Evolutionary conservation across 2,113 vertebrate species (phyloP), one percentile per base, ranked within the genome.

Genomic region (Pristiophorus japonicus): DNA sequence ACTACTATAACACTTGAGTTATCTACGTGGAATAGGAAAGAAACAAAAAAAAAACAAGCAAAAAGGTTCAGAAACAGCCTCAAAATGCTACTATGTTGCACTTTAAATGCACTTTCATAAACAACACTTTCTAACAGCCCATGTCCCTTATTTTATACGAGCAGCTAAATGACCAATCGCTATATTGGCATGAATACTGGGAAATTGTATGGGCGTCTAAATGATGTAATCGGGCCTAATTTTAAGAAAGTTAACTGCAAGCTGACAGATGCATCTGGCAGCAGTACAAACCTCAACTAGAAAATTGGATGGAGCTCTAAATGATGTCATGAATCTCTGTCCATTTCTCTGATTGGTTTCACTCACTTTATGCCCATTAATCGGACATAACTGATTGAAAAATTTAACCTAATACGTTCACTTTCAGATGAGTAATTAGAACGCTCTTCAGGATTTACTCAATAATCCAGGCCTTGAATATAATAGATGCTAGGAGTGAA

Each of bases 311-410:
- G 42, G 45, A 42, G 45, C 81, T 85, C 81, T 78, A 38, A 78
- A 78, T 78, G 34, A 34, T 78, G 73, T 78, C 73, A 78, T 78
- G n/a, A 34, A 78, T 78, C 73, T 78, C n/a, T 85, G 16, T 85
- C 81, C 81, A 85, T 85, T 85, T 85, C 81, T 24, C 42, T 47
- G 45, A 85, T 85, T 85, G 81, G 81, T 85, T 85, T 22, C 42
- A 85, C 24, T 85, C 45, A 85, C 45, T 85, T 47, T 85, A 47
- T 85, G 20, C 81, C 81, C 81, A 85, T 85, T 85, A 85, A 85
- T 24, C 8, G 22, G 81, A 42, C 81, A 47, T 85, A 47, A 8
- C 81, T 85, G 22, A 85, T 85, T 47, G 45, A 45, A 42, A 85
- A 85, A 85, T 7, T 45, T 42, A 85, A 85, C 42, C 45, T 47